Percentiles rank a stretch among this genome's conserved stretches.
Evolutionary conservation across 2,888 invertebrate genomes (phyloP).

Genomic region (Podotricha telesiphe): DNA sequence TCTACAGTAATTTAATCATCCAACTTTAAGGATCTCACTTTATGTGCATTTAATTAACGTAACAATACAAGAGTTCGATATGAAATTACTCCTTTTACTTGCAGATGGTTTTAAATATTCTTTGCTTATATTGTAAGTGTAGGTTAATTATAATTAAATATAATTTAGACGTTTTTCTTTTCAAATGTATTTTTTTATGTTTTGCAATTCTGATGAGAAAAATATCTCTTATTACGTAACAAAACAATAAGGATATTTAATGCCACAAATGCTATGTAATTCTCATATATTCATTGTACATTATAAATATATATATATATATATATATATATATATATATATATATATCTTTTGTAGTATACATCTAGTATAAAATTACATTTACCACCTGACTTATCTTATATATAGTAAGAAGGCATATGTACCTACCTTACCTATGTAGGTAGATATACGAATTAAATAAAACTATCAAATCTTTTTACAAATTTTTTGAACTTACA

Average conservation of each 20-base stretch:
- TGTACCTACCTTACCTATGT: too few species aligned
- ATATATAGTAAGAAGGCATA: too few species aligned
- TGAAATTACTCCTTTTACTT: not conserved
- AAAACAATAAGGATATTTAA: not conserved
- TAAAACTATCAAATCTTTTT: too few species aligned
- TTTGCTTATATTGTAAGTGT: slow-evolving; percentile 8
- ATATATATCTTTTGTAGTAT: too few species aligned
- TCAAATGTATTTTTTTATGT: not conserved
- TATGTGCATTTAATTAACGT: slow-evolving; percentile 11
- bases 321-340: too few species aligned
- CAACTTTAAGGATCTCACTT: slow-evolving; percentile 8
- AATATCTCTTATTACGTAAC: not conserved
- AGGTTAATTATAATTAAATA: slow-evolving; percentile 10
- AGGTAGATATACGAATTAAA: too few species aligned
- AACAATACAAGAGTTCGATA: slow-evolving; percentile 18
- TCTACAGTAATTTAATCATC: slow-evolving; percentile 45
- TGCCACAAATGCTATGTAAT: not conserved
- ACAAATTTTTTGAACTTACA: not conserved
- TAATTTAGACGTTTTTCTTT: slow-evolving; percentile 12
- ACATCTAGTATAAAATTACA: too few species aligned
- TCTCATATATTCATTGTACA: not conserved
- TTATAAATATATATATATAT: too few species aligned
- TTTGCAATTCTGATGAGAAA: not conserved
- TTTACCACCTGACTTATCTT: too few species aligned
- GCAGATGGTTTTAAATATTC: slow-evolving; percentile 24